phyloP scores from a whole-genome alignment of 2,113 vertebrate genomes.

The Platysternon megacephalum region DNA sequence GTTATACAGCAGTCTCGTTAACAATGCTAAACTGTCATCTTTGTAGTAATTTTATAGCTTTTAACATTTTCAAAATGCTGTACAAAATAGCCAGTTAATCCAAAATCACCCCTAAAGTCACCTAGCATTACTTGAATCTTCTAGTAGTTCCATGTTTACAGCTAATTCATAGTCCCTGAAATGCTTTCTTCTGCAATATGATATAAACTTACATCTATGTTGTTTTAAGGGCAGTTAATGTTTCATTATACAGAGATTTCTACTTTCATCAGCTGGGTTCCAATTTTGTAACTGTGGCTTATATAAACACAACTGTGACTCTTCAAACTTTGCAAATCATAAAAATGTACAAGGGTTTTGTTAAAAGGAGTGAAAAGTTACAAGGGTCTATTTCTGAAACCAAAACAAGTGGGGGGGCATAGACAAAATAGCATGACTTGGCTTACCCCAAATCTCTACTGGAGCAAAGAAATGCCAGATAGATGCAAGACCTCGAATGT shows the following conservation, averaged over 20 bases:
- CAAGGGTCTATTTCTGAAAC: conserved; percentile 59
- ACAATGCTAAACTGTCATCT: neutral
- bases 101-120: neutral
- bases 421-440: neutral
- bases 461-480: neutral
- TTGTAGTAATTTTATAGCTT: neutral
- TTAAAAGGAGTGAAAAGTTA: conserved; percentile 61
- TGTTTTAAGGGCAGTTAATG: conserved; percentile 69
- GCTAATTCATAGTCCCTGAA: neutral
- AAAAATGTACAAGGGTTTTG: conserved; percentile 72
- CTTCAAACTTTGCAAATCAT: conserved; percentile 68
- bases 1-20: neutral
- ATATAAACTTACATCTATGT: conserved; percentile 44
- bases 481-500: neutral
- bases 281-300: conserved; percentile 58
- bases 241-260: conserved; percentile 42
- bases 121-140: neutral
- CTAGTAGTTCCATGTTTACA: neutral
- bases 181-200: conserved; percentile 5
- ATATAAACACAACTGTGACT: conserved; percentile 62
- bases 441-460: neutral
- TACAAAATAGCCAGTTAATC: neutral
- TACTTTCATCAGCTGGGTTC: conserved; percentile 57
- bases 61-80: neutral
- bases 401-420: conserved; percentile 50